Evolutionary conservation across 2,797 vertebrate species (phyloP).

Genomic region (Pterois miles): DNA sequence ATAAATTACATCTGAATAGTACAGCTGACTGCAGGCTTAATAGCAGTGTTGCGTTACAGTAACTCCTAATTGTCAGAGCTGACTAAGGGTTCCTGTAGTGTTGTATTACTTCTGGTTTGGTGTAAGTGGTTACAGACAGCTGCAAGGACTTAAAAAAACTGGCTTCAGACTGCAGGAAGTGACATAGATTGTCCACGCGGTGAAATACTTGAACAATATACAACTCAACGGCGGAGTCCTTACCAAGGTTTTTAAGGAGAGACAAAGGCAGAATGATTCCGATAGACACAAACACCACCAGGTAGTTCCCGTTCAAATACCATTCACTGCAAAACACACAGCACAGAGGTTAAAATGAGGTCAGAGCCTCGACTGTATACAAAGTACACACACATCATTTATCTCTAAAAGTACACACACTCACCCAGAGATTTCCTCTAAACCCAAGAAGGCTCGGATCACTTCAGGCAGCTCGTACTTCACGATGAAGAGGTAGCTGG

Average conservation of each 20-base stretch:
- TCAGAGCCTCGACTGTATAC: neutral
- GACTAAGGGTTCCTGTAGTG: constrained; percentile 30
- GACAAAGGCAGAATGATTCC: constrained; percentile 95
- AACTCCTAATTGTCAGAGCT: constrained; percentile 26
- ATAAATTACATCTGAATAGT: constrained; percentile 28
- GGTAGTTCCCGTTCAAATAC: constrained; percentile 97
- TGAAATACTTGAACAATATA: neutral
- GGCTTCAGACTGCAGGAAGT: neutral
- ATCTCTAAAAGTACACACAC: constrained; percentile 36
- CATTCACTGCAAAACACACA: constrained; percentile 87
- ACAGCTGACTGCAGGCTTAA: constrained; percentile 21
- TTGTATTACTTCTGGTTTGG: constrained; percentile 17
- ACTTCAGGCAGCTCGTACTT: constrained; percentile 99
- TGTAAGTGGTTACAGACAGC: constrained; percentile 17
- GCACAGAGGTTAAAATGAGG: neutral
- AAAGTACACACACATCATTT: neutral
- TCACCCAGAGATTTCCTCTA: constrained; percentile 92
- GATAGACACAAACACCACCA: constrained; percentile 92
- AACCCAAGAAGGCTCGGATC: constrained; percentile 89
- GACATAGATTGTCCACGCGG: neutral
- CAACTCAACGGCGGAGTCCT: constrained; percentile 15
- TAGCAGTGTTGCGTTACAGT: constrained; percentile 42
- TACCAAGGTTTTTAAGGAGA: constrained; percentile 96
- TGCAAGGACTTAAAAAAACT: constrained; percentile 7
- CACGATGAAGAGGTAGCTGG: constrained; percentile 99